These are phyloP conservation scores for Enteromius mattozi DNA, from an alignment of 2,797 vertebrate species.

Conservation along the genomic window DNA sequence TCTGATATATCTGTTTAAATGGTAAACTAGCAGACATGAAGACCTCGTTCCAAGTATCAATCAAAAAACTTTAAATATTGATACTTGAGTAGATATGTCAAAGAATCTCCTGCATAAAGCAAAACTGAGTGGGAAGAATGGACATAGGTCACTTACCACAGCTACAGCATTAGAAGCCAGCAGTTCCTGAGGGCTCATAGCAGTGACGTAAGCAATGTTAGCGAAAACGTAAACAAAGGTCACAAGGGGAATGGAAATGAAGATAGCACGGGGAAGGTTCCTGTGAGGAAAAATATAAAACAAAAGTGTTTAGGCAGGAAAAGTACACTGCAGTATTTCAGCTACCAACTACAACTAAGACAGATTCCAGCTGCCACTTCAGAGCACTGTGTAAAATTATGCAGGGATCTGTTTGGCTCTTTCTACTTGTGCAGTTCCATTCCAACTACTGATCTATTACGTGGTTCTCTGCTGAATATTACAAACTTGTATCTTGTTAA, in stretches of 20 bases:
- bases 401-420: neutral
- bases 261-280: conserved; percentile 94
- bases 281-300: conserved; percentile 68
- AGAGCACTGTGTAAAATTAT: neutral
- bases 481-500: neutral
- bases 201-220: conserved; percentile 94
- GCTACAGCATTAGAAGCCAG: conserved; percentile 94
- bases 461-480: neutral
- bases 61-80: conserved; percentile 47
- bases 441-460: neutral
- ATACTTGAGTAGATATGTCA: conserved; percentile 60
- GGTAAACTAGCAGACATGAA: conserved; percentile 11
- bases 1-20: conserved; percentile 43
- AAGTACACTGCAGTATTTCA: neutral
- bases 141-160: conserved; percentile 80
- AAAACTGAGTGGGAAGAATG: neutral
- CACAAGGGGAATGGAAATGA: conserved; percentile 93
- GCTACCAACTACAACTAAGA: neutral
- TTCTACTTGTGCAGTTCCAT: neutral
- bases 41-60: conserved; percentile 56
- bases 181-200: conserved; percentile 93
- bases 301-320: neutral
- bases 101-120: conserved; percentile 15
- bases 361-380: neutral
- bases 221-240: conserved; percentile 95